Evolutionary conservation across 2,113 vertebrate genomes (phyloP), one percentile per base, ranked within the genome.

Genomic region (Polyodon spathula): DNA sequence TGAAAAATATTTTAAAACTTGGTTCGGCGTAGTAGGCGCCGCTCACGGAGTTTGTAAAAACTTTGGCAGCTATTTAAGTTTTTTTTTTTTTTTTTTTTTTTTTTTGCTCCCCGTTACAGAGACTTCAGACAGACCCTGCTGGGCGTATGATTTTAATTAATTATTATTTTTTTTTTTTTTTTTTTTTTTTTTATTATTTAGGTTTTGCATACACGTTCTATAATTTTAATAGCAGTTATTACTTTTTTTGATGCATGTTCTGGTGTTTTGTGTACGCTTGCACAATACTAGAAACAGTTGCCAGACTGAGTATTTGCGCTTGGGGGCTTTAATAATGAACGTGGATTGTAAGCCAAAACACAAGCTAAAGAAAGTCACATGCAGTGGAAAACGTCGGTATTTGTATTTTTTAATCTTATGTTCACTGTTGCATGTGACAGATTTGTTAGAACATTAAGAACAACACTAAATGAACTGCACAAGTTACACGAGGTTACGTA

Each of bases 401-500:
- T 6, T 8, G 6, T 9, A 38, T 4, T 11, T 42, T 27, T 50
- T 50, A 14, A 50, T 50, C 5, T 10, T 14, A 7, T 71, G 69
- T 74, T 40, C 69, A 66, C 56, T 63, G 53, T 69, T 64, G 62
- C 37, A 48, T 59, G n/a, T n/a, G n/a, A 65, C 61, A 2, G n/a
- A 6, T 16, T 37, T 42, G 38, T 17, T 15, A 14, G 14, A 60
- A 71, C 68, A 62, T 65, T 66, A 56, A 69, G n/a, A n/a, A n/a
- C n/a, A 41, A 39, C 56, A 37, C 48, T 59, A 59, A 51, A 58
- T 58, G 42, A 39, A 51, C 51, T 48, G 57, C 63, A 64, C 39
- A 64, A 37, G 17, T 41, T 53, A 50, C 46, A 50, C 46, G 62
- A 43, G 70, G 74, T 88, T 87, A 83, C 80, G 76, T 84, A 86